phyloP scores from a whole-genome alignment of 2,888 invertebrate species.

The Myopa tessellatipennis region DNA sequence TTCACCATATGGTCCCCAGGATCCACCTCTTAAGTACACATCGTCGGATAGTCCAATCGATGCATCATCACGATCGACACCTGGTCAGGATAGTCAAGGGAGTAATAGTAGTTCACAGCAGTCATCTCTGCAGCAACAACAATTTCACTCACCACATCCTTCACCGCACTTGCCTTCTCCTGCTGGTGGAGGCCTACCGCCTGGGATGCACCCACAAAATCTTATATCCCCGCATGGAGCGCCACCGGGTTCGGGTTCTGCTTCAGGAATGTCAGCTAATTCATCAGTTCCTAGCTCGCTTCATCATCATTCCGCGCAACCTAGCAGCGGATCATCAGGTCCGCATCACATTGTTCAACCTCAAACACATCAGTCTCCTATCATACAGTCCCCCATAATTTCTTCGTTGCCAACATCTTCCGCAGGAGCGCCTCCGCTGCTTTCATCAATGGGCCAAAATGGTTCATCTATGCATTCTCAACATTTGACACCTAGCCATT shows the following conservation, averaged over 20 bases:
- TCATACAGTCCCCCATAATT: constrained; percentile 65
- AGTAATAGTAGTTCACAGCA: constrained; percentile 67
- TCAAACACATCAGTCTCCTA: constrained; percentile 46
- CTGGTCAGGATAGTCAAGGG: constrained; percentile 68
- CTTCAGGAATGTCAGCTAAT: constrained; percentile 51
- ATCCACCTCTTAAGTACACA: constrained; percentile 56
- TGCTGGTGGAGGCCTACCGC: constrained; percentile 60
- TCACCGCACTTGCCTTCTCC: constrained; percentile 67
- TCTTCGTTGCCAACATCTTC: constrained; percentile 67
- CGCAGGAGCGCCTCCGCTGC: constrained; percentile 58
- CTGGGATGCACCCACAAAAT: constrained; percentile 67
- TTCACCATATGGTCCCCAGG: constrained; percentile 62
- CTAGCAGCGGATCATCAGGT: constrained; percentile 45
- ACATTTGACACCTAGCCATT: constrained; percentile 54
- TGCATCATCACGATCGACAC: constrained; percentile 66
- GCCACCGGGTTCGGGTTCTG: constrained; percentile 42
- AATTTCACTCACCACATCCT: constrained; percentile 66
- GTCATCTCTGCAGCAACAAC: constrained; percentile 58
- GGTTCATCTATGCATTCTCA: constrained; percentile 60
- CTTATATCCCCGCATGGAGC: constrained; percentile 62
- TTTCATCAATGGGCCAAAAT: constrained; percentile 57
- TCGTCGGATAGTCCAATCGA: constrained; percentile 67
- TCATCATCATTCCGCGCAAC: constrained; percentile 55
- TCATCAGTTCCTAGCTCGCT: constrained; percentile 52
- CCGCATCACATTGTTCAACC: constrained; percentile 47